Evolutionary conservation across 2,113 vertebrate genomes (phyloP), one percentile per base, ranked within the genome.

Genomic region (Hoplias malabaricus): DNA sequence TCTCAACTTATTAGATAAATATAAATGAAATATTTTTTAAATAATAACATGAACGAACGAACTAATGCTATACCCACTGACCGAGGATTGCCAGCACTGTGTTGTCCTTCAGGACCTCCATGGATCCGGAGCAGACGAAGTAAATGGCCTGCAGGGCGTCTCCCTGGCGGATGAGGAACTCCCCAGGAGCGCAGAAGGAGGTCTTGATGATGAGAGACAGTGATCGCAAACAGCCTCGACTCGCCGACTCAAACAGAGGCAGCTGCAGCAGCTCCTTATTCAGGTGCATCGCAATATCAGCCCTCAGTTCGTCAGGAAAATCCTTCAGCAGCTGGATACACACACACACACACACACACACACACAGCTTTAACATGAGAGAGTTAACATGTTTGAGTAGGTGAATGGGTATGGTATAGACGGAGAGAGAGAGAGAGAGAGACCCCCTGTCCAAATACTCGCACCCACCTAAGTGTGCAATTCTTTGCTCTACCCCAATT

Each of bases 251-350:
- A 0, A 99, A 99, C 66, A 98, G 92, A 7, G 98, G 96, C 86
- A 99, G 90, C 88, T 98, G 96, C 69, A 99, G 90, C 89, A 99
- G 97, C 90, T 99, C 98, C 91, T 99, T 99, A 92, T 99, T 99
- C 86, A 99, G 93, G 89, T 99, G 94, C 98, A 99, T 99, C 88
- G 98, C 98, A 92, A 99, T 99, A 87, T 99, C 98, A 9, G 98
- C 98, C 59, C 96, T 95, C 82, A 99, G 88, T 87, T 99, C 98
- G 0, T 99, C 98, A 0, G 98, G 98, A 84, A 99, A 99, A 88
- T 98, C 97, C 88, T 98, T 99, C 88, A 99, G 87, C 75, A 99
- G 95, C 98, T 99, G 91, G 69, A n/a, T n/a, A n/a, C n/a, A n/a
- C n/a, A n/a, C n/a, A n/a, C n/a, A n/a, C n/a, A n/a, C n/a, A n/a